Conservation (phyloP, 2,797 vertebrate genomes). For the Petrocephalus schoutedeni region DNA sequence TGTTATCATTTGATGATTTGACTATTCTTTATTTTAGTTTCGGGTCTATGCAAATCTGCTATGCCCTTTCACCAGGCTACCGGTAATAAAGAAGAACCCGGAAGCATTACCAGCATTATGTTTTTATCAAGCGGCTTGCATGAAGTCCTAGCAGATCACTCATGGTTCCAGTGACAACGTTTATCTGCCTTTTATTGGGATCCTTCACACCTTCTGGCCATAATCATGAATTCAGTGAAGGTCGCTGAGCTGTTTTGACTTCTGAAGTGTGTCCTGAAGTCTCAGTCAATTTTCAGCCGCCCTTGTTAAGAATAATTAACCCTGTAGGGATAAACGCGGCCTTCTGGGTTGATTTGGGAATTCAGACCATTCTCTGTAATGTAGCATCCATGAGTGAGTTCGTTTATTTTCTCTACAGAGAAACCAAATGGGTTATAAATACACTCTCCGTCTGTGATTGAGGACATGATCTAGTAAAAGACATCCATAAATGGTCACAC, state of each 20-base stretch:
- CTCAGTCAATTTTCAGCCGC: background rate
- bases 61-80: background rate
- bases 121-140: background rate
- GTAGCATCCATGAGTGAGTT: background rate
- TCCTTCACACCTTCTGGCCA: background rate
- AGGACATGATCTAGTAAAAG: background rate
- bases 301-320: slow-evolving; percentile 1
- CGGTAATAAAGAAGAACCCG: background rate
- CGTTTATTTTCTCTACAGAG: no score
- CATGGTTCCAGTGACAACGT: background rate
- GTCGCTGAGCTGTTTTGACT: background rate
- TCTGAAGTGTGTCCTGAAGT: background rate
- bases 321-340: background rate
- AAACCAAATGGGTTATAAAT: background rate
- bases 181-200: background rate
- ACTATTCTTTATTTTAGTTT: background rate
- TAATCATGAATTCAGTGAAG: background rate
- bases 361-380: background rate
- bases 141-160: background rate
- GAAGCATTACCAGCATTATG: background rate
- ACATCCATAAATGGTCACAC: background rate
- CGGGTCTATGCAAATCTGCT: background rate
- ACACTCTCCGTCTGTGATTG: background rate
- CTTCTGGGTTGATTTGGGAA: background rate
- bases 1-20: background rate